A percentile compares a stretch with the other conserved stretches of the same genome.
phyloP scores from a whole-genome alignment of 2,888 invertebrate species.

The Choristoneura rosaceana region DNA sequence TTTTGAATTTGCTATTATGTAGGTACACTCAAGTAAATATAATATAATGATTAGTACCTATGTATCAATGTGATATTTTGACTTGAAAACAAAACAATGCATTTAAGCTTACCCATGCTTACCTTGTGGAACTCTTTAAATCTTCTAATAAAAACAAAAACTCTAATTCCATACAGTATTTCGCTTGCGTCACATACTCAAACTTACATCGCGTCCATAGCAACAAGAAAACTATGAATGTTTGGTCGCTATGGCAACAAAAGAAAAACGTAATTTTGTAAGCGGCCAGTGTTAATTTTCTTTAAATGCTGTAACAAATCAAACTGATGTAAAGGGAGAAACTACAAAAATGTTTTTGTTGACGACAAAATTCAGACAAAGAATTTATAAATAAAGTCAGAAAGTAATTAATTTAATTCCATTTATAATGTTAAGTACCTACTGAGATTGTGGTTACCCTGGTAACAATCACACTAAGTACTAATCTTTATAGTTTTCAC shows the following conservation, averaged over 20 bases:
- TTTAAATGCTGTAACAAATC: background rate
- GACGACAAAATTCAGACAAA: background rate
- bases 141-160: background rate
- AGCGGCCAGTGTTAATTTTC: background rate
- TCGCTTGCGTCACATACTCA: background rate
- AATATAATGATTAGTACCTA: too few relatives aligned
- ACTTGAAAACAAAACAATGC: too few relatives aligned
- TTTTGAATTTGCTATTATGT: too few relatives aligned
- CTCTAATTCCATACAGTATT: background rate
- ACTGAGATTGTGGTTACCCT: too few relatives aligned
- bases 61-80: too few relatives aligned
- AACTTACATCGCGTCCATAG: background rate
- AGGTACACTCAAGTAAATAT: too few relatives aligned
- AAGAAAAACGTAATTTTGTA: background rate
- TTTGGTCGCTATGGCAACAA: conserved; percentile 2
- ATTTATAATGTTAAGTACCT: background rate
- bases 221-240: background rate
- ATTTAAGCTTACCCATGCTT: background rate
- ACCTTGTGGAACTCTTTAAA: background rate
- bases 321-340: background rate
- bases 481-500: background rate
- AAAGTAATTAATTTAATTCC: background rate
- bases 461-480: too few relatives aligned
- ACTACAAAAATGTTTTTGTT: background rate
- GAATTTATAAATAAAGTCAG: too few relatives aligned